Evolutionary conservation across 2,888 invertebrate species (phyloP).

Genomic region (Daptonema setosum): DNA sequence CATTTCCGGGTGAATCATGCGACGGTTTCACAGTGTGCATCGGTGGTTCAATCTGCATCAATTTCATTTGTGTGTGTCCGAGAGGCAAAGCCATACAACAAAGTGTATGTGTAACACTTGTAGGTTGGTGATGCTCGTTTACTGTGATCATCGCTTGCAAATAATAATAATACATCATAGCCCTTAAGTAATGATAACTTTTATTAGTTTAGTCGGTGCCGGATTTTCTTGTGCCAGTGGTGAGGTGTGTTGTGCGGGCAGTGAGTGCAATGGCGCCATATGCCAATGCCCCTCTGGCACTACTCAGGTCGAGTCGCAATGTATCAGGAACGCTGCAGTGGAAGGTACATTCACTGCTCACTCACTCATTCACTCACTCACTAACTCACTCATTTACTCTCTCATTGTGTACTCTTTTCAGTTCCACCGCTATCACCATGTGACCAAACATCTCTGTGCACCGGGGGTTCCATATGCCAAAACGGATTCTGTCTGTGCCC

Average conservation of each 20-base stretch:
- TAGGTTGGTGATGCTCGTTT: background rate
- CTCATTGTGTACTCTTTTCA: background rate
- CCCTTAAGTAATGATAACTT: too few relatives aligned
- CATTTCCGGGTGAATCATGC: background rate
- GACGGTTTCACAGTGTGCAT: conserved; percentile 2
- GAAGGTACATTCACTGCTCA: background rate
- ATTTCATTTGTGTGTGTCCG: conserved; percentile 2
- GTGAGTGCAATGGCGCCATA: background rate
- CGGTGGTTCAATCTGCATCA: conserved; percentile 6
- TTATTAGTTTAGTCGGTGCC: background rate
- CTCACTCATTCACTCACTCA: background rate
- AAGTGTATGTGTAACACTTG: background rate
- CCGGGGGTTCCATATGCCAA: conserved; percentile 23
- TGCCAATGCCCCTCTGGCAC: conserved; percentile 4
- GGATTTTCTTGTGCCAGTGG: conserved; percentile 5
- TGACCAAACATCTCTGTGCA: conserved; percentile 8
- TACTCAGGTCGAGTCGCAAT: background rate
- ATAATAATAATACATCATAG: too few relatives aligned
- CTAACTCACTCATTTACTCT: background rate
- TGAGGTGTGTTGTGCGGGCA: conserved; percentile 3
- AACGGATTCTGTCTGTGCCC: conserved; percentile 23
- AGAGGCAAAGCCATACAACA: background rate
- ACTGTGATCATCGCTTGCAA: too few relatives aligned
- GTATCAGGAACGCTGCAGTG: background rate
- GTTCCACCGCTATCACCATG: background rate